Evolutionary conservation across 2,797 vertebrate species (phyloP).

Genomic region (Podarcis siculus): DNA sequence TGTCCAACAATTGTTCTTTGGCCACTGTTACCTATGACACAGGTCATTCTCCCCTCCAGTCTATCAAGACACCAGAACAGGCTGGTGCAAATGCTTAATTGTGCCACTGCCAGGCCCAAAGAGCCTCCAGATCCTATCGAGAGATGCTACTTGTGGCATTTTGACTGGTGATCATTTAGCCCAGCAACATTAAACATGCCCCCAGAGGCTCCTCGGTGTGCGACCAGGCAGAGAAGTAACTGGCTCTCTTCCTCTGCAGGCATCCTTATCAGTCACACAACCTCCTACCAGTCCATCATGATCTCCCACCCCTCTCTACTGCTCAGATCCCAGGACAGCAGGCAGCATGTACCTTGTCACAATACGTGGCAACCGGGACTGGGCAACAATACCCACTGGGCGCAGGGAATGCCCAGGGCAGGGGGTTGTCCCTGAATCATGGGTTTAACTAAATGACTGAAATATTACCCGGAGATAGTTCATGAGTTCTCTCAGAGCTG

Average conservation of each 20-base stretch:
- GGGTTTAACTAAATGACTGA: background rate
- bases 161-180: background rate
- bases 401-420: background rate
- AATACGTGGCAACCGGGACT: background rate
- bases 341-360: background rate
- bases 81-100: no score
- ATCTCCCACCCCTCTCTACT: background rate
- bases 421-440: background rate
- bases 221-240: no score
- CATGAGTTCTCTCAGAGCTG: conserved; percentile 91
- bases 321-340: background rate
- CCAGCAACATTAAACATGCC: no score
- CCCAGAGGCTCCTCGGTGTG: background rate
- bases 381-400: no score
- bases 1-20: background rate
- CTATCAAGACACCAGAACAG: background rate
- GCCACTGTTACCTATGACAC: background rate
- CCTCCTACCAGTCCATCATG: background rate
- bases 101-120: no score
- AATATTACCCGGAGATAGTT: conserved; percentile 87
- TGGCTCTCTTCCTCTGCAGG: background rate
- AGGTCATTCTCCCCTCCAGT: background rate
- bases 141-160: no score
- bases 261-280: background rate
- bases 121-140: no score